Evolutionary conservation across 2,797 vertebrate genomes (phyloP).

Genomic region (Lerista edwardsae): DNA sequence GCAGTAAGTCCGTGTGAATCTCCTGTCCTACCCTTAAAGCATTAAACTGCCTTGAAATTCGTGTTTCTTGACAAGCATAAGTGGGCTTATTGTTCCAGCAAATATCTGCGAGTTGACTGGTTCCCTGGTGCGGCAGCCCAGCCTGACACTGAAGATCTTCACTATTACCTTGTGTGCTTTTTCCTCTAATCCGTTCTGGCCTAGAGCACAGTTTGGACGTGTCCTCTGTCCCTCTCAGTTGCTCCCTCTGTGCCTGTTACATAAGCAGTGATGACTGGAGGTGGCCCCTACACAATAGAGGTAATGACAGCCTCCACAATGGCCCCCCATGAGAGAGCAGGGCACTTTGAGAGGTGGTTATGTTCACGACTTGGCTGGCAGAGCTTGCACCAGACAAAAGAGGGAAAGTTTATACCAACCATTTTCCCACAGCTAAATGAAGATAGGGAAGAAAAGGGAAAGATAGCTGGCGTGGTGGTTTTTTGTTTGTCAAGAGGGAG

Average conservation of each 20-base stretch:
- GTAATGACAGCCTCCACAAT: conserved; percentile 59
- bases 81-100: conserved; percentile 8
- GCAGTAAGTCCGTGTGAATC: neutral
- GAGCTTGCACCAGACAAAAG: conserved; percentile 62
- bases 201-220: too few relatives aligned
- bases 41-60: conserved; percentile 24
- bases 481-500: conserved; percentile 74
- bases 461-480: conserved; percentile 76
- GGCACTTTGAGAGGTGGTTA: conserved; percentile 54
- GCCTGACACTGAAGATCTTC: conserved; percentile 32
- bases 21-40: conserved; percentile 16
- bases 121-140: conserved; percentile 6
- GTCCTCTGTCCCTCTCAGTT: conserved; percentile 29
- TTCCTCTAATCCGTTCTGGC: neutral
- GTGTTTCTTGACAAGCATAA: neutral
- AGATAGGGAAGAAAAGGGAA: conserved; percentile 63
- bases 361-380: conserved; percentile 54
- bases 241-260: conserved; percentile 48
- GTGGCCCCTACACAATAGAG: conserved; percentile 54
- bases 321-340: conserved; percentile 33
- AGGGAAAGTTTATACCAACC: conserved; percentile 81
- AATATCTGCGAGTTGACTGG: conserved; percentile 20
- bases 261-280: conserved; percentile 50
- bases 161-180: neutral
- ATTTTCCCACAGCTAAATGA: conserved; percentile 82